Evolutionary conservation across 2,888 invertebrate species (phyloP).

Genomic region (Drosophila vallismaia): DNA sequence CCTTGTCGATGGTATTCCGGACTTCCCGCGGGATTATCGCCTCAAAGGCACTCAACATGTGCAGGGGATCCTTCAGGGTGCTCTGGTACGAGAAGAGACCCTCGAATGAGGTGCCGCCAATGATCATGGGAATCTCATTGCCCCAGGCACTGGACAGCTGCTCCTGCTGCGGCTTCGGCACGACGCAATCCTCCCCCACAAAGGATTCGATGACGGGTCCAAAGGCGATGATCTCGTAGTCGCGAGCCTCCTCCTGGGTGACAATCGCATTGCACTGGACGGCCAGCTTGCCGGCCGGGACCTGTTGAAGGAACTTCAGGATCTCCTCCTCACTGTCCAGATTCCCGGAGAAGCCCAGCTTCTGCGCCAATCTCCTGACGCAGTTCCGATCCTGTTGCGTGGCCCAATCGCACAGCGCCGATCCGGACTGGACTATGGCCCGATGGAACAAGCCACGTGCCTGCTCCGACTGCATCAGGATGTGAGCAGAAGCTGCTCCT

Average conservation of each 20-base stretch:
- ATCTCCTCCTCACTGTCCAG: constrained; percentile 44
- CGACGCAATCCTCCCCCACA: constrained; percentile 74
- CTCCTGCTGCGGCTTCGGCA: constrained; percentile 72
- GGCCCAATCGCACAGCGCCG: constrained; percentile 61
- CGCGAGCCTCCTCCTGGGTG: constrained; percentile 68
- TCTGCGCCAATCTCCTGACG: constrained; percentile 44
- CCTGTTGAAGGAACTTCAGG: constrained; percentile 47
- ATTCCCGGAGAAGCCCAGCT: constrained; percentile 48
- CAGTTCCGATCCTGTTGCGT: constrained; percentile 49
- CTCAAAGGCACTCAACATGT: constrained; percentile 79
- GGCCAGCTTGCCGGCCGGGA: constrained; percentile 53
- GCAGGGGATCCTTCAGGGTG: constrained; percentile 62
- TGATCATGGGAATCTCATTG: constrained; percentile 79
- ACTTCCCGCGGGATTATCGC: constrained; percentile 78
- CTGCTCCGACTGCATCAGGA: constrained; percentile 84
- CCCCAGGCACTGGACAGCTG: constrained; percentile 80
- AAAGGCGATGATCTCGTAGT: constrained; percentile 75
- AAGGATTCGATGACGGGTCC: constrained; percentile 81
- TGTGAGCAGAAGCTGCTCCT: constrained; percentile 84
- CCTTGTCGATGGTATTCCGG: constrained; percentile 54
- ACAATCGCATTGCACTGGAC: constrained; percentile 68
- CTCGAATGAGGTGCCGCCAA: constrained; percentile 81
- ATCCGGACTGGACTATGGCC: constrained; percentile 81
- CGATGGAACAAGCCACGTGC: constrained; percentile 83
- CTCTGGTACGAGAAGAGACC: constrained; percentile 77